phyloP scores from a whole-genome alignment of 2,113 vertebrate genomes.

The Lynx canadensis region DNA sequence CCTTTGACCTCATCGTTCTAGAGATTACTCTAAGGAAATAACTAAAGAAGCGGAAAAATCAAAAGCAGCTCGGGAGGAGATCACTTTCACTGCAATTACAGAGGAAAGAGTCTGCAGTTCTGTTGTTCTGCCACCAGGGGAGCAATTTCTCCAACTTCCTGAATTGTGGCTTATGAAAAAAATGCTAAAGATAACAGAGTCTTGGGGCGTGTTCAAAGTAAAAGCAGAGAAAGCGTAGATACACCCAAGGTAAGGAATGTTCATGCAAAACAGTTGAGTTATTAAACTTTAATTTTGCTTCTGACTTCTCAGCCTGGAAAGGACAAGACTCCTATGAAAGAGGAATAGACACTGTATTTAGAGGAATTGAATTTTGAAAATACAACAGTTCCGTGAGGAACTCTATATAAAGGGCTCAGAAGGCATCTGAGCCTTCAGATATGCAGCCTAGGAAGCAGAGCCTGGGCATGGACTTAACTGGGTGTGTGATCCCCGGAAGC shows the following conservation, averaged over 20 bases:
- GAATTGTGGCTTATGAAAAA: background rate
- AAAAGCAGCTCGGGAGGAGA: background rate
- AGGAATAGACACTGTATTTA: background rate
- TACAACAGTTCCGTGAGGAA: background rate
- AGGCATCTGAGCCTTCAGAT: background rate
- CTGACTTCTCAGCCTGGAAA: conserved; percentile 20
- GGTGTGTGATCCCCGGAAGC: background rate
- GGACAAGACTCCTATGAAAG: background rate
- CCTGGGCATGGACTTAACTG: background rate
- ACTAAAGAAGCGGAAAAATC: background rate
- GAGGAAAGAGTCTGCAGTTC: background rate
- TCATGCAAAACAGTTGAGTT: background rate
- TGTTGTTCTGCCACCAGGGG: background rate
- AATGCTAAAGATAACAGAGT: conserved; percentile 33
- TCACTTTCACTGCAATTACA: background rate
- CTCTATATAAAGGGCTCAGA: background rate
- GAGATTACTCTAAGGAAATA: conserved; percentile 15
- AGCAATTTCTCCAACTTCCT: conserved; percentile 24
- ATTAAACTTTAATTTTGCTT: background rate
- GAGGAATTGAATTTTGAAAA: conserved; percentile 46
- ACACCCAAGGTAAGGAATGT: background rate
- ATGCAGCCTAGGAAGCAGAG: background rate
- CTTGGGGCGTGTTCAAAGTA: background rate
- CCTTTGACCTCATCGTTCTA: background rate
- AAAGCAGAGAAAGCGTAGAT: conserved; percentile 45